A percentile compares a stretch with the other conserved stretches of the same genome.
These are phyloP conservation scores for Lasioglossum figueresi DNA, from an alignment of 2,888 invertebrate genomes.

Conservation along the genomic window DNA sequence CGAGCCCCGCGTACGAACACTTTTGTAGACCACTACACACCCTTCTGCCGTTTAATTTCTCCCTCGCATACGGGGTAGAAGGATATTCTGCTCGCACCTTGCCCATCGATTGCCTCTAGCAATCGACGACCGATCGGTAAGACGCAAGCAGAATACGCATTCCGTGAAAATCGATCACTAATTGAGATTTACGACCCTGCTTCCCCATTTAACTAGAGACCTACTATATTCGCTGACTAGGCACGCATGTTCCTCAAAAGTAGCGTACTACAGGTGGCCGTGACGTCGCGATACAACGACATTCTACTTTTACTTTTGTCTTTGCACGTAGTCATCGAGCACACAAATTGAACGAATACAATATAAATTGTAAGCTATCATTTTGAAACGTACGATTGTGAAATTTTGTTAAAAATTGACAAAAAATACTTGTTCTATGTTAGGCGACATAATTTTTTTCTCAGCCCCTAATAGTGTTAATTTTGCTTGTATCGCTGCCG, in stretches of 20 bases:
- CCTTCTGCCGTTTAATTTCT: background rate
- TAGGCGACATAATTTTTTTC: background rate
- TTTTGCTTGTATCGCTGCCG: background rate
- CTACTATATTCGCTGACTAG: slow-evolving; percentile 4
- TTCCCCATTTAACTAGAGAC: background rate
- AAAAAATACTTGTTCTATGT: background rate
- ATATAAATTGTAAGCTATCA: background rate
- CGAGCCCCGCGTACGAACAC: background rate
- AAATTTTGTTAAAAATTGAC: background rate
- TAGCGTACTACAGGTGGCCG: slow-evolving; percentile 25
- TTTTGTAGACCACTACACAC: background rate
- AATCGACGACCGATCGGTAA: background rate
- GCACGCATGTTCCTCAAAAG: slow-evolving; percentile 9
- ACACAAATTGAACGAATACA: background rate
- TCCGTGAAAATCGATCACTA: slow-evolving; percentile 1
- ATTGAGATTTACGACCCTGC: slow-evolving; percentile 10
- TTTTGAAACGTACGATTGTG: background rate
- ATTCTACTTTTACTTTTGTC: background rate
- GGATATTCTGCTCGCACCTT: background rate
- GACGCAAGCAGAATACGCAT: slow-evolving; percentile 2
- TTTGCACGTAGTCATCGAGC: background rate
- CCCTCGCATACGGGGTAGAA: background rate
- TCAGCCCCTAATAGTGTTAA: background rate
- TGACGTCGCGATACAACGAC: background rate
- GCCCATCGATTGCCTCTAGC: background rate